phyloP scores from a whole-genome alignment of 2,888 invertebrate species.

The Anodontia alba region DNA sequence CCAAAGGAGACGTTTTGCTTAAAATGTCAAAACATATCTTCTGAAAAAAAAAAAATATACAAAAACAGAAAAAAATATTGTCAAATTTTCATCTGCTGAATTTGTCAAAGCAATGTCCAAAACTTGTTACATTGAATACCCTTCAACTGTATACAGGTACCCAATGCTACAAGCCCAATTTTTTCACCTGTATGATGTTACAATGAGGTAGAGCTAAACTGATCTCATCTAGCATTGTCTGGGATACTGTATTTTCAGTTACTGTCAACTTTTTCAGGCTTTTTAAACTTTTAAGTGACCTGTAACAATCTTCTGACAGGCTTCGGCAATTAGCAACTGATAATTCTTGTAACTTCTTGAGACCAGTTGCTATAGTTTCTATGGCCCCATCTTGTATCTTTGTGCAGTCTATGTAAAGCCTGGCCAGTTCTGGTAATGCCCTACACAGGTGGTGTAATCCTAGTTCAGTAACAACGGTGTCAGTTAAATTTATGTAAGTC shows the following conservation, averaged over 20 bases:
- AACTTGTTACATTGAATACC: too few species aligned
- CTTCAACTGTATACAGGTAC: too few species aligned
- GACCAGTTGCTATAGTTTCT: conserved; percentile 54
- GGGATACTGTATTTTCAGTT: not conserved
- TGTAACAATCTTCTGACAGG: conserved; percentile 12
- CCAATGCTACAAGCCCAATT: too few species aligned
- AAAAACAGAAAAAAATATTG: too few species aligned
- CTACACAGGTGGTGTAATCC: conserved; percentile 72
- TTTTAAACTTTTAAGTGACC: conserved; percentile 23
- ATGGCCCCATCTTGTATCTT: conserved; percentile 59
- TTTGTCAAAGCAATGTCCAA: too few species aligned
- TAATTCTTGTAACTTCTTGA: conserved; percentile 50
- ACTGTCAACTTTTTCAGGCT: conserved; percentile 11
- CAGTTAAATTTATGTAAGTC: conserved; percentile 57
- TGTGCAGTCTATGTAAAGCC: conserved; percentile 62
- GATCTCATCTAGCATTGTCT: conserved; percentile 10
- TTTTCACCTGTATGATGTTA: too few species aligned
- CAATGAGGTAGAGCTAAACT: conserved; percentile 1
- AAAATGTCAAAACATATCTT: too few species aligned
- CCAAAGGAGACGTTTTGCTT: too few species aligned
- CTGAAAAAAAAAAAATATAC: too few species aligned
- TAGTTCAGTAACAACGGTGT: conserved; percentile 63
- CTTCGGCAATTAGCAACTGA: not conserved
- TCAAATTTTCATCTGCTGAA: too few species aligned
- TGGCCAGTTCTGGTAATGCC: conserved; percentile 57